Evolutionary conservation across 2,113 vertebrate genomes (phyloP).

Genomic region (Spea multiplicata): DNA sequence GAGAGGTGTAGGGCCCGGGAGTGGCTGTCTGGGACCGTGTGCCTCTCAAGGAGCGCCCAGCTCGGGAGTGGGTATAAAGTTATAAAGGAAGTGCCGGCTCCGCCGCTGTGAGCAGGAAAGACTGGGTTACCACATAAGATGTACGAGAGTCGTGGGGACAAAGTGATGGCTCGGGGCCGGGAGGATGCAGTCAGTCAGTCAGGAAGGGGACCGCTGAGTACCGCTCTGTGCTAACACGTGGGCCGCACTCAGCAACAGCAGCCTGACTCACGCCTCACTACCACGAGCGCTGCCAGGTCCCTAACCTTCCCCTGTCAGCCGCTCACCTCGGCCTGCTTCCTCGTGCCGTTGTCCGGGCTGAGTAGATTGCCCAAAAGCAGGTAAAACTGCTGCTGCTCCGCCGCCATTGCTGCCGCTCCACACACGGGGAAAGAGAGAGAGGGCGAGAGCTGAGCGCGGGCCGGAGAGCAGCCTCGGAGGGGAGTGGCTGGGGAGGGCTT

Average conservation of each 20-base stretch:
- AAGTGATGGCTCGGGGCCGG: neutral
- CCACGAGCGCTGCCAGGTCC: slow-evolving; percentile 24
- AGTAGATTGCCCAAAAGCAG: slow-evolving; percentile 91
- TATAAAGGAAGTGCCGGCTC: too few relatives aligned
- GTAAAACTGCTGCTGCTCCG: slow-evolving; percentile 94
- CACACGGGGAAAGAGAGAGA: slow-evolving; percentile 67
- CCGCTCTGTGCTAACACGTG: slow-evolving; percentile 49
- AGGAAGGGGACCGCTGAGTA: slow-evolving; percentile 44
- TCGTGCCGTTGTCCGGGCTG: slow-evolving; percentile 89
- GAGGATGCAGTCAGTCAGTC: slow-evolving; percentile 15
- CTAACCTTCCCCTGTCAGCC: neutral
- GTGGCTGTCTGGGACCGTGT: too few relatives aligned
- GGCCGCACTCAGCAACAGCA: slow-evolving; percentile 10
- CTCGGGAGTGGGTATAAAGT: too few relatives aligned
- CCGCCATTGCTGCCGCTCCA: slow-evolving; percentile 77
- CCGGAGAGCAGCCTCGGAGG: slow-evolving; percentile 51
- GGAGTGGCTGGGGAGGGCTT: slow-evolving; percentile 29
- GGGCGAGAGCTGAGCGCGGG: slow-evolving; percentile 57
- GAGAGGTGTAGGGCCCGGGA: too few relatives aligned
- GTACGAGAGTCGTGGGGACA: neutral
- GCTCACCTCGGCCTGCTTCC: slow-evolving; percentile 89
- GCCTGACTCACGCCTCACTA: neutral
- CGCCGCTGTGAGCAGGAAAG: too few relatives aligned
- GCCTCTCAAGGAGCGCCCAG: too few relatives aligned
- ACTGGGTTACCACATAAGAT: too few relatives aligned